Evolutionary conservation across 1,140 invertebrate genomes (phyloP).

Genomic region (Sminthurides bifidus): DNA sequence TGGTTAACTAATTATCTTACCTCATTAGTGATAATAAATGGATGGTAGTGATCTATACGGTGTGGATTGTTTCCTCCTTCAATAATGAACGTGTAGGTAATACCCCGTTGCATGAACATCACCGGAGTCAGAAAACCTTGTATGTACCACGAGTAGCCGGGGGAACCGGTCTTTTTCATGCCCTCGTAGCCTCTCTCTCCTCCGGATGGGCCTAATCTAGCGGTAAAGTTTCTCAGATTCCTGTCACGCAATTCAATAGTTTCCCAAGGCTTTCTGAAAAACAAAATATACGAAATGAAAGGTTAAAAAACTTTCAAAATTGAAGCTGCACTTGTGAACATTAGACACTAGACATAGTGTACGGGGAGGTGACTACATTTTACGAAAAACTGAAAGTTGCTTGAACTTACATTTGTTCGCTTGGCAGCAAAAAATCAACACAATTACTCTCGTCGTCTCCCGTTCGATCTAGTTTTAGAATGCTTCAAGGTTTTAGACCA

Average conservation of each 20-base stretch:
- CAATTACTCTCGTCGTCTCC: conserved; percentile 2
- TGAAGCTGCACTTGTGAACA: no score
- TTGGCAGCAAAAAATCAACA: conserved; percentile 2
- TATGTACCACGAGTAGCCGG: conserved; percentile 62
- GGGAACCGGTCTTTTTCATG: conserved; percentile 25
- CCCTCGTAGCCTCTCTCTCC: conserved; percentile 62
- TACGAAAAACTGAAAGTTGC: no score
- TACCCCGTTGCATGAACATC: conserved; percentile 68
- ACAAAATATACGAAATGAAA: conserved; percentile 1
- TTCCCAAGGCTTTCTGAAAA: conserved; percentile 53
- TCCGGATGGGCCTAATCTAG: conserved; percentile 67
- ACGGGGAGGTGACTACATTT: no score
- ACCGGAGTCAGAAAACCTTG: conserved; percentile 78
- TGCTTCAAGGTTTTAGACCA: conserved; percentile 39
- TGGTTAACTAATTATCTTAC: conserved; percentile 7
- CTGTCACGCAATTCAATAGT: conserved; percentile 62
- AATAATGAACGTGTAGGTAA: conserved; percentile 69
- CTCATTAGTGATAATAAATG: conserved; percentile 80
- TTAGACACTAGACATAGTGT: no score
- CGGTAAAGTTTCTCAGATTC: conserved; percentile 59
- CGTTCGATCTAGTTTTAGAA: conserved; percentile 8
- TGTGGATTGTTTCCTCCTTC: conserved; percentile 81
- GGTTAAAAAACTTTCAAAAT: no score
- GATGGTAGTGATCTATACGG: conserved; percentile 76
- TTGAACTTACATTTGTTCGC: conserved; percentile 5